These are phyloP conservation scores for Porites lutea DNA, from an alignment of 64 coral and sea anemone species.

Conservation along the genomic window DNA sequence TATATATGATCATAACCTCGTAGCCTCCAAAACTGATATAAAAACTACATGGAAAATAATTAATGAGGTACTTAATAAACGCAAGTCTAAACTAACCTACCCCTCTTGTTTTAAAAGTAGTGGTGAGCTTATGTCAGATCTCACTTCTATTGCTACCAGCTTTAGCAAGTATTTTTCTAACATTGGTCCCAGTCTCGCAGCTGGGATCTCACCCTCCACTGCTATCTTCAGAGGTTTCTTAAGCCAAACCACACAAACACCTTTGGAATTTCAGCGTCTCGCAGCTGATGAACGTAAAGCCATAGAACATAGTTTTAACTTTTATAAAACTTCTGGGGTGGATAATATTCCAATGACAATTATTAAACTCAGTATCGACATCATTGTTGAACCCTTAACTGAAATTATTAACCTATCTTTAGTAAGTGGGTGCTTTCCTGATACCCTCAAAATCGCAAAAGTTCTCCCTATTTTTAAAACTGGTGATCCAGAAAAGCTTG, in stretches of 20 bases:
- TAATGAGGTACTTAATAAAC: conserved; percentile 62
- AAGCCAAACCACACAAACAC: neutral
- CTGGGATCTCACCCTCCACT: neutral
- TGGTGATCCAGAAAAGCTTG: conserved; percentile 3
- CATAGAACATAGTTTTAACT: conserved; percentile 22
- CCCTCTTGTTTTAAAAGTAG: conserved; percentile 29
- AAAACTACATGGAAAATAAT: conserved; percentile 54
- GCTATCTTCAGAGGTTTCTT: neutral
- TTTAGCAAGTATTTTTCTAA: conserved; percentile 65
- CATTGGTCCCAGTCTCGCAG: conserved; percentile 44
- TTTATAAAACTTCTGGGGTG: conserved; percentile 30
- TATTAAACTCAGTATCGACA: conserved; percentile 2
- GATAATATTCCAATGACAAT: conserved; percentile 45
- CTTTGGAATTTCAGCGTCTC: conserved; percentile 4
- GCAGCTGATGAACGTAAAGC: conserved; percentile 5
- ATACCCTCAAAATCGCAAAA: conserved; percentile 50
- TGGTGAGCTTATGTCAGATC: conserved; percentile 26
- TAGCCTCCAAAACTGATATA: conserved; percentile 13
- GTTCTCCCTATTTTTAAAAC: conserved; percentile 59
- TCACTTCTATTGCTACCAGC: conserved; percentile 30
- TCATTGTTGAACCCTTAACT: conserved; percentile 15
- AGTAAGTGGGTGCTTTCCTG: conserved; percentile 8
- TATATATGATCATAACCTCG: conserved; percentile 46
- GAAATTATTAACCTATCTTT: conserved; percentile 58
- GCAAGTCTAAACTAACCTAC: conserved; percentile 2